These are phyloP conservation scores for Eristalis intricaria DNA, from an alignment of 2,888 invertebrate species.

Conservation along the genomic window DNA sequence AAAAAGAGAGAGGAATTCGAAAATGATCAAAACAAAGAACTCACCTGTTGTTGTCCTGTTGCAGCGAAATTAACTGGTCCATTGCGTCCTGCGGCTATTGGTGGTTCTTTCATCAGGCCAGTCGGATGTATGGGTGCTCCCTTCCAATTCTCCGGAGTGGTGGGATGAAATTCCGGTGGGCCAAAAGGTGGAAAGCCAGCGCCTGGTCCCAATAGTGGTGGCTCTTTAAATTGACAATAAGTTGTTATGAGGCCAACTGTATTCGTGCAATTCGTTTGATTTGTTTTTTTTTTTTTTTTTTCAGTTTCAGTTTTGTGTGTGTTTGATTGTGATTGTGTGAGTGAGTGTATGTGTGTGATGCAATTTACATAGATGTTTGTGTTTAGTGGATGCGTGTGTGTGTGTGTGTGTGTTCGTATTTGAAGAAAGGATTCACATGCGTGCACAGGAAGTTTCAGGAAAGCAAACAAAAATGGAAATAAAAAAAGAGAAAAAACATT, in stretches of 20 bases:
- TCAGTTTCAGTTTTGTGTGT: slow-evolving; percentile 14
- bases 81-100: slow-evolving; percentile 82
- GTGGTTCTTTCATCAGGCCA: slow-evolving; percentile 85
- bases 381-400: slow-evolving; percentile 1
- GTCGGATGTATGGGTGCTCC: slow-evolving; percentile 81
- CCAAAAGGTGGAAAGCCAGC: slow-evolving; percentile 80
- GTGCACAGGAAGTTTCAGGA: slow-evolving; percentile 56
- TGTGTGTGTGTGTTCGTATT: slow-evolving; percentile 12
- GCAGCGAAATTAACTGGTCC: slow-evolving; percentile 80
- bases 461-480: slow-evolving; percentile 37
- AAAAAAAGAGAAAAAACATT: slow-evolving; percentile 14
- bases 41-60: slow-evolving; percentile 80
- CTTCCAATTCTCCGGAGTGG: slow-evolving; percentile 81
- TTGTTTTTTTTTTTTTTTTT: slow-evolving; percentile 45
- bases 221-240: slow-evolving; percentile 81
- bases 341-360: slow-evolving; percentile 13
- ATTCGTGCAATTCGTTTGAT: slow-evolving; percentile 57
- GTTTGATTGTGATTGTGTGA: slow-evolving; percentile 32
- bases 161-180: slow-evolving; percentile 81
- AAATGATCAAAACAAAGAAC: slow-evolving; percentile 40
- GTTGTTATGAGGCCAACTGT: slow-evolving; percentile 77
- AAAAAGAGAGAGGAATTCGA: not conserved
- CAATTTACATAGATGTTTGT: slow-evolving; percentile 6
- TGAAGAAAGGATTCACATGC: slow-evolving; percentile 54
- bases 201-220: slow-evolving; percentile 81